phyloP scores from a whole-genome alignment of 2,797 vertebrate genomes.

The Masticophis lateralis region DNA sequence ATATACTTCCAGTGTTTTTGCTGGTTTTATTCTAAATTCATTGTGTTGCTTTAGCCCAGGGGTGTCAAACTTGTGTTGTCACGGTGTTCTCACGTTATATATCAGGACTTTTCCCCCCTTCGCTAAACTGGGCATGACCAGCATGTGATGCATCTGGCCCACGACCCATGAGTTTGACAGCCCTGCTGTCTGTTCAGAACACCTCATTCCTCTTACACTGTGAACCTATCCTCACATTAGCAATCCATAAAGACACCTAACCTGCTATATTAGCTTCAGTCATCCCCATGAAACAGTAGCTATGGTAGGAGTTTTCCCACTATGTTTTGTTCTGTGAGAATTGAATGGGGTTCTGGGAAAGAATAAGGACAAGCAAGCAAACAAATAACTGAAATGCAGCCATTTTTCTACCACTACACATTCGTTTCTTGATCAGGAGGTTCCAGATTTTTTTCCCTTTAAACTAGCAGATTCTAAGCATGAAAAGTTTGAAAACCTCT shows the following conservation, averaged over 20 bases:
- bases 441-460: not conserved
- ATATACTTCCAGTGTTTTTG: not conserved
- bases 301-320: not conserved
- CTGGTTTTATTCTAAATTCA: not conserved
- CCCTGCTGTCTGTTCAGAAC: not conserved
- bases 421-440: not conserved
- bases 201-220: not conserved
- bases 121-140: too few relatives aligned
- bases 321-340: not conserved
- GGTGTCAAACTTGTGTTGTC: too few relatives aligned
- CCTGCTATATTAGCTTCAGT: not conserved
- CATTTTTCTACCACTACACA: not conserved
- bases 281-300: not conserved
- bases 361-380: not conserved
- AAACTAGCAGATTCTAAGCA: not conserved
- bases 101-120: too few relatives aligned
- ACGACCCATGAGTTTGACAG: not conserved
- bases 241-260: not conserved
- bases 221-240: not conserved
- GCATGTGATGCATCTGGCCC: too few relatives aligned
- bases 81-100: too few relatives aligned
- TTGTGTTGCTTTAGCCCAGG: not conserved
- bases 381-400: not conserved
- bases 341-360: not conserved
- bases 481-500: not conserved